Evolutionary conservation across 2,113 vertebrate genomes (phyloP).

Genomic region (Ophiodon elongatus): DNA sequence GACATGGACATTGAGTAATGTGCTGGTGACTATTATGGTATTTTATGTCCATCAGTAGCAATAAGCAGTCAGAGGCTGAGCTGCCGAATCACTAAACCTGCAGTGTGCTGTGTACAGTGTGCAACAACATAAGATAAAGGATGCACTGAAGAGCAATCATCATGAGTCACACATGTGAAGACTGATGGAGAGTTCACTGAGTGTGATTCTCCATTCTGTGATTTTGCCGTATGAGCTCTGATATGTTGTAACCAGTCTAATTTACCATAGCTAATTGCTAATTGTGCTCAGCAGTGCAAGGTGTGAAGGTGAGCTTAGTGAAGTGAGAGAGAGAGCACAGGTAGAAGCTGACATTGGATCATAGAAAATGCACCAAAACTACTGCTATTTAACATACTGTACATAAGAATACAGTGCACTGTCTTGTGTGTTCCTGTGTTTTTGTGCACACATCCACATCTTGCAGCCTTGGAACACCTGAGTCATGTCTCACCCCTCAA

Average conservation of each 20-base stretch:
- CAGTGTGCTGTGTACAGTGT: constrained; percentile 16
- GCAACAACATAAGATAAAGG: constrained; percentile 27
- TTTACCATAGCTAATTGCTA: constrained; percentile 71
- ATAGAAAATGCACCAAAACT: constrained; percentile 20
- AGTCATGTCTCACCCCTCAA: constrained; percentile 29
- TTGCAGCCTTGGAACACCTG: constrained; percentile 32
- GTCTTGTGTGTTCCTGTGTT: constrained; percentile 7
- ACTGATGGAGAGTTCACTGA: constrained; percentile 25
- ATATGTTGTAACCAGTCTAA: constrained; percentile 58
- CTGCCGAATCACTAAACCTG: constrained; percentile 43
- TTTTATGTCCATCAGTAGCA: constrained; percentile 38
- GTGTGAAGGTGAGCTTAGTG: constrained; percentile 48
- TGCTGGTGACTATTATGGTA: constrained; percentile 10
- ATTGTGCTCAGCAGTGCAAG: constrained; percentile 32
- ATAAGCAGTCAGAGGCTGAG: constrained; percentile 12
- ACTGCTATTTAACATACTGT: constrained; percentile 12
- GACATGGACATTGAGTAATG: constrained; percentile 24
- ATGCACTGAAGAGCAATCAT: constrained; percentile 16
- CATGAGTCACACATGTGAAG: constrained; percentile 11
- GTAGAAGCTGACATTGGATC: constrained; percentile 29
- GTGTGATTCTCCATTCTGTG: constrained; percentile 25
- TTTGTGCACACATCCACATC: not conserved
- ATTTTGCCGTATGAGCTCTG: constrained; percentile 53
- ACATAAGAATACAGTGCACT: constrained; percentile 1
- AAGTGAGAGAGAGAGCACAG: constrained; percentile 1